Evolutionary conservation across 1,140 invertebrate species (phyloP), one percentile per base, ranked within the genome.

Genomic region (Grapholita molesta): DNA sequence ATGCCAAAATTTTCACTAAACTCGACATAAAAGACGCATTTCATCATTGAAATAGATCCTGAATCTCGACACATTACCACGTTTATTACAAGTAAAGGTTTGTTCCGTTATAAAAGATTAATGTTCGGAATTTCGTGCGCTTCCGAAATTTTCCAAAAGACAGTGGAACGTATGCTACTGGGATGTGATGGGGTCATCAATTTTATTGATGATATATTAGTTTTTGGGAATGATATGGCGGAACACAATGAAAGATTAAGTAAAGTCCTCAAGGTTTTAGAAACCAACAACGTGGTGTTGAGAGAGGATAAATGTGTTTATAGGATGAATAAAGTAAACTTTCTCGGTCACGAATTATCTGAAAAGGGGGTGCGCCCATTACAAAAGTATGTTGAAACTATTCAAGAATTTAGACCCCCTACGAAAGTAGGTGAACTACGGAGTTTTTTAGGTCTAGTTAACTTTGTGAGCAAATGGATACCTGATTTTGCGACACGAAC

Each of bases 31-130:
- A 77, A 61, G 35, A 75, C 15, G 71, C 69, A 6, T 76, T 74
- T 28, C 68, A 74, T 21, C 72, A 74, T 69, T 6, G 67, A 64
- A 64, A 11, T 69, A 1, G 32, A 33, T 21, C 71, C 72, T 64
- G 61, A 84, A 18, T 78, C 73, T 11, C 48, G 76, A 28, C 64
- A 73, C 33, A 79, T 85, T 38, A 86, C 84, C 3, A 82, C 83
- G 57, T 86, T 84, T 72, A 74, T 69, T 18, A 83, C 84, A 12
- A 65, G 74, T 23, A 71, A 69, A 65, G 81, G 82, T 18, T 61
- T 82, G 38, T 82, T 77, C 33, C 3, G 30, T 6, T 64, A 64
- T n/a, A 64, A 64, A 64, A 28, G 61, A 15, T 64, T 33, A 33
- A 33, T 64, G 25, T 64, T 64, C 18, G 61, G 30, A 2, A 64